phyloP scores from a whole-genome alignment of 2,797 vertebrate species.

The Ptychadena robeensis region DNA sequence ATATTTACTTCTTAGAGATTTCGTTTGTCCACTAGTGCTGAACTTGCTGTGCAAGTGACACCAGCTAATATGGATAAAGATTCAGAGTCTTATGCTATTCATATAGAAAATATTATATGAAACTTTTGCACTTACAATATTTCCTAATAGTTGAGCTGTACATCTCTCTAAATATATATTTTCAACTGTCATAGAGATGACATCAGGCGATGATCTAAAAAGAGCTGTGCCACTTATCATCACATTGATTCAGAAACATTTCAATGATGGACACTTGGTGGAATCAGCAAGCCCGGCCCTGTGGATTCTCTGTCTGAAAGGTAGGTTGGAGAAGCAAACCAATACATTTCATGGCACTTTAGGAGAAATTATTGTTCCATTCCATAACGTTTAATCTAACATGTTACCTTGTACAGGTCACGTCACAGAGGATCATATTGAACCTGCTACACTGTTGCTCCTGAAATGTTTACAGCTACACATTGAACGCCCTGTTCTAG shows the following conservation, averaged over 20 bases:
- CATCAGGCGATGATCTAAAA: conserved; percentile 60
- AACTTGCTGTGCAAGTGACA: too few relatives aligned
- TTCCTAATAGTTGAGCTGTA: too few relatives aligned
- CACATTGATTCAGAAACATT: conserved; percentile 62
- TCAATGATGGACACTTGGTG: conserved; percentile 26
- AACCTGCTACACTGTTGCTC: conserved; percentile 62
- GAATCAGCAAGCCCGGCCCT: conserved; percentile 70
- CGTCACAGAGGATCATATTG: conserved; percentile 66
- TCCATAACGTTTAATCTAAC: background rate
- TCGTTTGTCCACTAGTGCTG: too few relatives aligned
- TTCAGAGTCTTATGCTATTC: background rate
- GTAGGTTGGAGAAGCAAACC: conserved; percentile 63
- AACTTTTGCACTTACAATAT: too few relatives aligned
- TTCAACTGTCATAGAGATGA: conserved; percentile 52
- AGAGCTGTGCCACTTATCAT: conserved; percentile 50
- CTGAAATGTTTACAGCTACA: conserved; percentile 65
- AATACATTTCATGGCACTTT: background rate
- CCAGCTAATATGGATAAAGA: too few relatives aligned
- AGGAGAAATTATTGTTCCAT: background rate
- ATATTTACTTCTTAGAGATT: too few relatives aligned
- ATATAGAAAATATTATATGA: too few relatives aligned
- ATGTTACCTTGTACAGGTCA: conserved; percentile 63
- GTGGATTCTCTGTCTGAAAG: conserved; percentile 73
- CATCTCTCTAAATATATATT: background rate
- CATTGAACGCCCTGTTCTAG: conserved; percentile 64